Evolutionary conservation across 2,113 vertebrate genomes (phyloP), one percentile per base, ranked within the genome.

Genomic region (Baryphthengus martii): DNA sequence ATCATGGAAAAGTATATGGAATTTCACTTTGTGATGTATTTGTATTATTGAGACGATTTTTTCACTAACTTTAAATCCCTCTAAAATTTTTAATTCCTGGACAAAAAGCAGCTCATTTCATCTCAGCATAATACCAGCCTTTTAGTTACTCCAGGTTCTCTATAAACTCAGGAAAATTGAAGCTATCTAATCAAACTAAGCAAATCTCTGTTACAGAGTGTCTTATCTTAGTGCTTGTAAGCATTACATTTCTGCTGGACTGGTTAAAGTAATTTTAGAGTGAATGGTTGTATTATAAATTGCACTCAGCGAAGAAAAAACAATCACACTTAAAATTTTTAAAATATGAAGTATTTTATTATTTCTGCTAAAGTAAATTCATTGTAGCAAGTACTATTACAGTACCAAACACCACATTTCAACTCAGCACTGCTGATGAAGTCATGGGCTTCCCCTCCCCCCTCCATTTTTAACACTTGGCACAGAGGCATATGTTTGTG

Each of bases 401-500:
- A 76, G 44, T 40, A 63, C 56, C 7, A 5, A 93, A 45, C 62
- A 62, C 49, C 7, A 3, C 52, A 88, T 80, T 94, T 87, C 33
- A 52, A 40, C 50, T 92, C 80, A 44, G 37, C 25, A 37, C 42
- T 74, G 37, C 63, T 47, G 70, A 85, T 83, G 78, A 39, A 95
- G 61, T 77, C 70, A 29, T 77, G 61, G 52, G 45, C 35, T 83
- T 93, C 81, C 70, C 85, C 56, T 91, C 81, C 95, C 70, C 81
- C 88, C 82, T n/a, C 35, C 33, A 91, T 94, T 89, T 94, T 96
- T 91, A 96, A 81, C 93, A 92, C 76, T 97, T 95, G 94, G 95
- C 94, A 95, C 82, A 93, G 95, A 91, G 93, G 90, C 85, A 88
- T 96, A 74, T 96, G 94, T 96, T 96, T 93, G 88, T 97, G 84